Evolutionary conservation across 2,797 vertebrate species (phyloP), one percentile per base, ranked within the genome.

Genomic region (Brachymystax lenok): DNA sequence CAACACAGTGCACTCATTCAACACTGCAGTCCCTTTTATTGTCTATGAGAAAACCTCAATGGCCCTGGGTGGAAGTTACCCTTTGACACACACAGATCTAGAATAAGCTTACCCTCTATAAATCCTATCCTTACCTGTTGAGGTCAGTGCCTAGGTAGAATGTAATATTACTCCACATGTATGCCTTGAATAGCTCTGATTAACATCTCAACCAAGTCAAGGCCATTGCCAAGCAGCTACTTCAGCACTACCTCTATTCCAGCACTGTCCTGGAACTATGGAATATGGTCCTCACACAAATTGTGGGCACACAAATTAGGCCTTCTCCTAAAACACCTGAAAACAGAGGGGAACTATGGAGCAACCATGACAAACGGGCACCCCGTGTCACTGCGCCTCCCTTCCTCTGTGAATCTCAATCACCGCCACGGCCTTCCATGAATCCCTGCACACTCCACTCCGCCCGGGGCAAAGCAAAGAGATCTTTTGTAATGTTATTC

Each of bases 401-500:
- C 4, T 8, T 16, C 40, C 19, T 46, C 69, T 33, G 52, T 56
- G 21, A 77, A 73, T 78, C 75, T 77, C 33, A 28, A 76, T n/a
- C 80, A 75, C 33, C 12, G 40, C 33, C 82, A 66, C 75, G n/a
- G 56, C 56, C 6, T 21, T 21, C 77, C 19, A 2, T 59, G 19
- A n/a, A 19, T 59, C 35, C 24, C 74, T 69, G 17, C 46, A 51
- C n/a, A 71, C 14, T 27, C 14, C 30, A 74, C 59, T 28, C 69
- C 75, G 82, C 86, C 80, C 50, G 80, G 82, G 86, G 86, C 73
- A 86, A 78, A 87, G 67, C 78, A 86, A 84, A 85, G 70, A 74
- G 64, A 79, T 83, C 4, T 82, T 86, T 85, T 89, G 81, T 88
- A 86, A 84, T 84, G 80, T 85, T 85, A 83, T 88, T 86, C 83